Conservation (phyloP, 2,797 vertebrate genomes). For the Falco cherrug region DNA sequence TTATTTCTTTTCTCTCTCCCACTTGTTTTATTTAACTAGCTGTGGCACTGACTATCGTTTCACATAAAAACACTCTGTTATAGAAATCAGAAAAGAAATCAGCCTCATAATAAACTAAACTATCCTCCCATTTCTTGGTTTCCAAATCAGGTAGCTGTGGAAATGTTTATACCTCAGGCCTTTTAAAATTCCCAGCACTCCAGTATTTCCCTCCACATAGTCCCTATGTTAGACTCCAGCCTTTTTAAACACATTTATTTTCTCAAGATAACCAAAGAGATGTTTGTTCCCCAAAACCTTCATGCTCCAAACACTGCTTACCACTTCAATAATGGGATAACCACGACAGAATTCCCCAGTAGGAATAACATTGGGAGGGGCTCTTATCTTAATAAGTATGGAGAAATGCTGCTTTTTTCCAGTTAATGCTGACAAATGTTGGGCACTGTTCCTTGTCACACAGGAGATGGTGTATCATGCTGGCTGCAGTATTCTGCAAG, state of each 20-base stretch:
- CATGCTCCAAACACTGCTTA: neutral
- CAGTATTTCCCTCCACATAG: neutral
- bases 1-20: neutral
- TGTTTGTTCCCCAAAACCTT: neutral
- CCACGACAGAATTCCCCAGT: neutral
- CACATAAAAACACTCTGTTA: neutral
- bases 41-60: neutral
- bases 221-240: neutral
- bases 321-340: neutral
- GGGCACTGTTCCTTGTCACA: neutral
- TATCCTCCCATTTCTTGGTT: neutral
- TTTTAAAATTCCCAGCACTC: constrained; percentile 20
- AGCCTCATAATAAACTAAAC: neutral
- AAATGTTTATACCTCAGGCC: neutral
- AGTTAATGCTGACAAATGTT: neutral
- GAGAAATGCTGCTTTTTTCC: neutral
- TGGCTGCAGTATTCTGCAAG: neutral
- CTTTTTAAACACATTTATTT: neutral
- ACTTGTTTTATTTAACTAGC: constrained; percentile 32
- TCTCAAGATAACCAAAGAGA: neutral
- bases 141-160: neutral
- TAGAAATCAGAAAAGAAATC: neutral
- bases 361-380: neutral
- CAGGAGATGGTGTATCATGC: neutral
- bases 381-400: neutral